Conservation (phyloP, 1,140 invertebrate species). For the Cydia pomonella region DNA sequence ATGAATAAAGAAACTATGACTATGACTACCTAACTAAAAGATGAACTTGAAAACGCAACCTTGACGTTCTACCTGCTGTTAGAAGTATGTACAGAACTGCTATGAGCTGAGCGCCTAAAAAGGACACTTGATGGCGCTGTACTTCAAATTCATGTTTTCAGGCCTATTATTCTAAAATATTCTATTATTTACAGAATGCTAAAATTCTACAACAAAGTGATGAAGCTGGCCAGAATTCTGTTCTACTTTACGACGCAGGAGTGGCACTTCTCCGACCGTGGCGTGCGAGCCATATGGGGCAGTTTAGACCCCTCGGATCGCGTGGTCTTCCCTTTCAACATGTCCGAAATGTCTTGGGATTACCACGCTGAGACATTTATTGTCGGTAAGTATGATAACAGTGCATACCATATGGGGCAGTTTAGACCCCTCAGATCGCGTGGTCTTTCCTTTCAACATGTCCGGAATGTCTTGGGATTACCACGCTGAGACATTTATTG, state of each 20-base stretch:
- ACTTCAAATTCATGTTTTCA: background rate
- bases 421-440: background rate
- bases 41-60: too few species aligned
- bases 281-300: conserved; percentile 81
- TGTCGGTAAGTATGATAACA: conserved; percentile 38
- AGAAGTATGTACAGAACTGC: background rate
- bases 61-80: too few species aligned
- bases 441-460: conserved; percentile 8
- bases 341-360: conserved; percentile 85
- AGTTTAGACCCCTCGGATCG: conserved; percentile 84
- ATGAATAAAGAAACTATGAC: too few species aligned
- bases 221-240: conserved; percentile 85
- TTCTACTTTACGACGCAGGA: conserved; percentile 87
- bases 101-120: background rate
- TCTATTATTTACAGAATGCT: conserved; percentile 81
- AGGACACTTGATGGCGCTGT: background rate
- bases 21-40: too few species aligned
- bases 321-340: conserved; percentile 85
- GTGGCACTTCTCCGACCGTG: conserved; percentile 86
- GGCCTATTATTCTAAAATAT: background rate
- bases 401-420: too few species aligned
- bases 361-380: conserved; percentile 83
- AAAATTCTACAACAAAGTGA: conserved; percentile 86
- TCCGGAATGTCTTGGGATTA: conserved; percentile 1
- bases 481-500: conserved; percentile 58